Evolutionary conservation across 2,113 vertebrate genomes (phyloP), one percentile per base, ranked within the genome.

Genomic region (Hydrolagus affinis): DNA sequence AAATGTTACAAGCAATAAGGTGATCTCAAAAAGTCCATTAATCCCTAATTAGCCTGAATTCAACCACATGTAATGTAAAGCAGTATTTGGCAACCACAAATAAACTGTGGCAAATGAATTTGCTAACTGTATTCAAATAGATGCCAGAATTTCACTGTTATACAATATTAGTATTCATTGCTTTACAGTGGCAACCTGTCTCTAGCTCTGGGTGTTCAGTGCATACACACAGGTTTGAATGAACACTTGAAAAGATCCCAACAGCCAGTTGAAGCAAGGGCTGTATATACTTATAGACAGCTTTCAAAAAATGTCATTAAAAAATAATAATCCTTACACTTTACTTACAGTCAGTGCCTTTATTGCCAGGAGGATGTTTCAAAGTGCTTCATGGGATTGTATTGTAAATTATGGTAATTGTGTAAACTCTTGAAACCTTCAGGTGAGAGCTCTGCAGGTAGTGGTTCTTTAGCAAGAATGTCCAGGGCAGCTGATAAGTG

Each of bases 1-100:
- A 66, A 80, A 64, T 30, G 30, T 64, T 25, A 83, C 77, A 83
- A 83, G 66, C 59, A 62, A 83, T 25, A 25, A 83, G 66, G 56
- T 78, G 28, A 78, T 78, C n/a, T n/a, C 44, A 44, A 44, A 44
- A 44, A 44, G 44, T 44, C 44, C 44, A 62, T n/a, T 15, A 62
- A 80, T 21, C 25, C 62, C 78, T 30, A 15, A 83, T 19, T 28
- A 83, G 25, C 14, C 9, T 83, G 78, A 28, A 15, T 17, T 68
- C 32, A 17, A 30, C 78, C 32, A 64, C 28, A 66, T 9, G 2
- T 8, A 8, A 66, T 19, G 28, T 21, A 57, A 75, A 32, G 73
- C 14, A 78, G 75, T 23, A 71, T 71, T 25, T 71, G 70, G 23
- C 66, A 75, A 75, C 32, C 73, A 75, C 14, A 11, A 23, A 32